A percentile compares a stretch with the other conserved stretches of the same genome.
phyloP scores from a whole-genome alignment of 2,797 vertebrate species.

The Sebastolobus altivelis region DNA sequence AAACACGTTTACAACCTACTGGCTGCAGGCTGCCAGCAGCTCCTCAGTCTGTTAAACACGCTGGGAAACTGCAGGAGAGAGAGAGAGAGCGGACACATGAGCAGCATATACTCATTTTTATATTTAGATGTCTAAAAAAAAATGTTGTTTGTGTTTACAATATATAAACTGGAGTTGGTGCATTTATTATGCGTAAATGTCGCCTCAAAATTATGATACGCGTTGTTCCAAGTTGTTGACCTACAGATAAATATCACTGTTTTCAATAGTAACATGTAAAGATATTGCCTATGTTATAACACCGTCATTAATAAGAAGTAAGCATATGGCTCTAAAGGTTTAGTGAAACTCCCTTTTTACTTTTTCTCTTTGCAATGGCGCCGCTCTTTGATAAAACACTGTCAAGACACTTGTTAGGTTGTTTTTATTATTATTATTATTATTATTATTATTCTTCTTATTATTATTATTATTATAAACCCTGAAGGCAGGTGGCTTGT shows the following conservation, averaged over 20 bases:
- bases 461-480: background rate
- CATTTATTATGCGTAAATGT: background rate
- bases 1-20: conserved; percentile 57
- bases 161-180: background rate
- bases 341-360: background rate
- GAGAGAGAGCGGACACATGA: too few relatives aligned
- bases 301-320: background rate
- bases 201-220: background rate
- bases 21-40: conserved; percentile 27
- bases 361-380: conserved; percentile 53
- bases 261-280: background rate
- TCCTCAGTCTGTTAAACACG: background rate
- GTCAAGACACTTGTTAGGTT: conserved; percentile 35
- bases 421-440: conserved; percentile 3
- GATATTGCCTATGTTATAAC: background rate
- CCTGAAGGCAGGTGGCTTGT: background rate
- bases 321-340: background rate
- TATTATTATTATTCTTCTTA: too few relatives aligned
- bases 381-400: conserved; percentile 46
- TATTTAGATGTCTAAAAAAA: background rate
- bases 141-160: background rate
- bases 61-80: background rate
- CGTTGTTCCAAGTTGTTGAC: background rate
- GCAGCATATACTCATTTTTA: background rate
- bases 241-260: background rate